Evolutionary conservation across 2,113 vertebrate genomes (phyloP), one percentile per base, ranked within the genome.

Genomic region (Trematocara stigmaticum): DNA sequence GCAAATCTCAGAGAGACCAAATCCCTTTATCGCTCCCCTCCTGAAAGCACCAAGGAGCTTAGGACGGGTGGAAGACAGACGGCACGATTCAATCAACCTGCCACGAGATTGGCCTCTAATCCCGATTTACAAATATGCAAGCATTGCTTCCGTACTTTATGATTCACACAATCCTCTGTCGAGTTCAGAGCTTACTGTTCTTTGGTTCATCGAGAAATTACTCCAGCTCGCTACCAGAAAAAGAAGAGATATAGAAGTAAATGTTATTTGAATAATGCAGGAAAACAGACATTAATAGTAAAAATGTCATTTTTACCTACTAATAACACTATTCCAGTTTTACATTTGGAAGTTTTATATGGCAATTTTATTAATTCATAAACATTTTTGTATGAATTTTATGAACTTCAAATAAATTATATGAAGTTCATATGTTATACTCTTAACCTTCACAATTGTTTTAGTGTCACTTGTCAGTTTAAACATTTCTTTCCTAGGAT

Each of bases 81-180:
- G 81, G 87, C 92, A 84, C 82, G 92, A 94, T 95, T 94, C 92
- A 92, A 95, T 96, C 95, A 95, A 90, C 89, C 92, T 94, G 93
- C 90, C 92, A 89, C 76, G 6, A 93, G 90, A 96, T 94, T 93
- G 93, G 90, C 93, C 89, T 91, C 88, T 93, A 94, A 95, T 92
- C 94, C 94, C 80, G 91, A 95, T 95, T 94, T 94, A 94, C 92
- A 93, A 94, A 95, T 95, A 94, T 94, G 93, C 94, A 91, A 92
- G 84, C 88, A 89, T 90, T n/a, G 15, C 82, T 89, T 83, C 81
- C 82, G 4, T 83, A 69, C 82, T 82, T 85, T 59, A 71, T 49
- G 66, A 91, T 89, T 90, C 66, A 45, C 64, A 13, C 90, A 89
- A 90, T 90, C 89, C 78, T 87, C 82, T 81, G 76, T 89, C 71